These are phyloP conservation scores for Sphenodon punctatus DNA, from an alignment of 2,797 vertebrate species.

Conservation along the genomic window DNA sequence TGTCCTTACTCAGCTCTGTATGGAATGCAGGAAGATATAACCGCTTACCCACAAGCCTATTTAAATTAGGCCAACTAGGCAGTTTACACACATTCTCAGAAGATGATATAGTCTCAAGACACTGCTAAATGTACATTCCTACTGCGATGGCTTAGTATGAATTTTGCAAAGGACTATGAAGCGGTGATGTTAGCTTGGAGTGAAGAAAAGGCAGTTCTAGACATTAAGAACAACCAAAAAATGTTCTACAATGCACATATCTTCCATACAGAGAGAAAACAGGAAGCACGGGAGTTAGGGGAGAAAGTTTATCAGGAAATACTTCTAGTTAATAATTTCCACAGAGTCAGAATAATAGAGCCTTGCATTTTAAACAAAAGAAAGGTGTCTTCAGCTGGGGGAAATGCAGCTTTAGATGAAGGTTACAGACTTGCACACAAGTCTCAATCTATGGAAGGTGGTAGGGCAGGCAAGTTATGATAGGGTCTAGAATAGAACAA, in stretches of 20 bases:
- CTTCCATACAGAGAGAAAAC: neutral
- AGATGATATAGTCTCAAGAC: neutral
- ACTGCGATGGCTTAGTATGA: neutral
- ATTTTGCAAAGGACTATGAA: neutral
- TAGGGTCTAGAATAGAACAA: no score
- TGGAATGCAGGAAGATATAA: neutral
- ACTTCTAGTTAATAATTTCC: neutral
- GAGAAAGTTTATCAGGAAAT: neutral
- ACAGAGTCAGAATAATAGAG: neutral
- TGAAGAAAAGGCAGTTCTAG: neutral
- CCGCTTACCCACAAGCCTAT: neutral
- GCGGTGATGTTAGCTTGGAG: neutral
- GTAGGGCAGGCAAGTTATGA: no score
- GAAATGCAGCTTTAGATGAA: no score
- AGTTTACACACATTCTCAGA: neutral
- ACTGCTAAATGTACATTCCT: neutral
- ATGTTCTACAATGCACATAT: neutral
- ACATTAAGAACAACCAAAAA: rapidly evolving
- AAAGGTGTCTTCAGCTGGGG: no score
- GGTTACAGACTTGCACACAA: no score
- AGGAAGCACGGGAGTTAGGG: neutral
- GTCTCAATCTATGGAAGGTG: no score
- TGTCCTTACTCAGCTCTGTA: neutral
- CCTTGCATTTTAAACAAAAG: no score
- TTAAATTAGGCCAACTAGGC: neutral